Evolutionary conservation across 53 echinoderm and acorn worm genomes (phyloP), one percentile per base, ranked within the genome.

Genomic region (Holothuria scabra): DNA sequence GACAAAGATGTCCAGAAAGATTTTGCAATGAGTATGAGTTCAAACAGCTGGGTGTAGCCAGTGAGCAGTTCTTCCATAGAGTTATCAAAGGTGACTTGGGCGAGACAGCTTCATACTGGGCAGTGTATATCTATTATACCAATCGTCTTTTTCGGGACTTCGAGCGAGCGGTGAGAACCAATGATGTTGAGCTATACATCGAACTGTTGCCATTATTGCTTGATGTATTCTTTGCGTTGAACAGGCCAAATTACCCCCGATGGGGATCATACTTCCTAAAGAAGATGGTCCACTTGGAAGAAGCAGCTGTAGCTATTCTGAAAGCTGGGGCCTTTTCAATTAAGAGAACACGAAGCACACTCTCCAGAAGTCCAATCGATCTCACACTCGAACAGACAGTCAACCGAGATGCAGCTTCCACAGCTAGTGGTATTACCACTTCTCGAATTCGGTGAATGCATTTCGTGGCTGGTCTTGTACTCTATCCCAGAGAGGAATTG

Each of bases 161-260:
- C 1, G 59, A 71, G 65, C 87, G 87, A 0, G 52, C 87, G 1
- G 84, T 87, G 25, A 60, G 87, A 59, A 91, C 84, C 29, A 91
- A 87, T 70, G 64, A 91, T 83, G 79, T 87, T 5, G 56, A 67
- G 4, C 32, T n/a, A 9, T 91, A 83, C 37, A 87, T 84, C 32
- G 0, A 78, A 32, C 28, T 83, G 13, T 61, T 87, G 33, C 87
- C 91, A 21, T 32, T 1, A 30, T 24, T 91, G 79, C 28, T 84
- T 64, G 69, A 87, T 28, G 22, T 79, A 13, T 88, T 88, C 83
- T 91, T 91, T 22, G 84, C 71, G 31, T 19, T 84, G 37, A 91
- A 87, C 60, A 67, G 85, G 3, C 89, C 88, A 16, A 92, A 92
- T 74, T 92, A 92, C 55, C 76, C 92, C 12, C 76, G 89, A 20